Evolutionary conservation across 2,797 vertebrate species (phyloP), one percentile per base, ranked within the genome.

Genomic region (Sylvilagus floridanus): DNA sequence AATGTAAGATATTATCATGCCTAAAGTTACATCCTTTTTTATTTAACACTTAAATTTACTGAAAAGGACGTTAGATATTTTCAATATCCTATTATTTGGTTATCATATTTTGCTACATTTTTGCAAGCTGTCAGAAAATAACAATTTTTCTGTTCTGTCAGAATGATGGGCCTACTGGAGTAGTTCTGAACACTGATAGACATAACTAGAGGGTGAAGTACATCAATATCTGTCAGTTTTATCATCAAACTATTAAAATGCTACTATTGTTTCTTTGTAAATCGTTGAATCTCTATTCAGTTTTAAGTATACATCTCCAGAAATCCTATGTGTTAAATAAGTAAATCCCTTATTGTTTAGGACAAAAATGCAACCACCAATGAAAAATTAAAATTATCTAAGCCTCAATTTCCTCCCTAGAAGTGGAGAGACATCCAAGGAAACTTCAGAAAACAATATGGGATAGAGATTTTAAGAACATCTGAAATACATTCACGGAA

Each of bases 1-100:
- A 86, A 96, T 6, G 4, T 63, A 89, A 94, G 83, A 72, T 89
- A 32, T 87, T 94, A 21, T 4, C 96, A 97, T 21, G 86, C 21
- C 50, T 89, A 47, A 35, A 86, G 91, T 66, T 93, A 68, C 75
- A 22, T 50, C 3, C 35, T 0, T 52, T 91, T 73, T 89, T 81
- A 7, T 35, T 79, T 86, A 32, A 87, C 81, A 65, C 50, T 86
- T 84, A 75, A 79, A 75, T 89, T 83, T 42, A 6, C 13, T n/a
- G n/a, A 4, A 71, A 89, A 93, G 26, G 7, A 91, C n/a, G n/a
- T 3, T 69, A 21, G 7, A 87, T 35, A 37, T 3, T 65, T 72
- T 76, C 4, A 22, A 62, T 42, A 42, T 63, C 32, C 5, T 81
- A 14, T 79, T 69, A 90, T 37, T 68, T 66, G 7, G 28, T 65